Evolutionary conservation across 2,888 invertebrate genomes (phyloP), one percentile per base, ranked within the genome.

Genomic region (Coleophora deauratella): DNA sequence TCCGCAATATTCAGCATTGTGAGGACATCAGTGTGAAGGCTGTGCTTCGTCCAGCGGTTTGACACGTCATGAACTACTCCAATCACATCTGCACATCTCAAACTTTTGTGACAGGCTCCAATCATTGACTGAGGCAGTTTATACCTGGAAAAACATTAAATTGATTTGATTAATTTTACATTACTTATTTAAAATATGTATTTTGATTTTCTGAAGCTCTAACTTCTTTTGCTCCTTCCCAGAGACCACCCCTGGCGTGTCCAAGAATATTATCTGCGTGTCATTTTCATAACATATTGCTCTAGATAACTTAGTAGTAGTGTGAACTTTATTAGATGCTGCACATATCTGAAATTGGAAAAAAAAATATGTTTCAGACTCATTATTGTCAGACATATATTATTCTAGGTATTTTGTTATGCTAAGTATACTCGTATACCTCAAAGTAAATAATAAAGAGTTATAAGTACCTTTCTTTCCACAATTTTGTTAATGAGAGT

Each of bases 221-320:
- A 76, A 93, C 93, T 86, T 91, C 62, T 89, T 89, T 47, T 87
- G 76, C 66, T 96, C 94, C 31, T 81, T 80, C 33, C 84, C 74
- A 14, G 90, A 89, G 0, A 97, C 91, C 30, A 98, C 76, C 21
- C 99, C 99, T 2, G 99, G 99, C 3, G 98, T 98, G 65, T 99
- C 99, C 27, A 96, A 84, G 64, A 98, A 94, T 30, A 97, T 89
- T 32, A 99, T 88, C 78, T 99, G 99, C 1, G 93, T 92, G 45
- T 93, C 86, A n/a, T 88, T 90, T 47, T 91, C 82, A 33, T 90
- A 91, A 55, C 89, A 90, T 55, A 97, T 89, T 2, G 94, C 96
- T 56, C 89, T 86, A 2, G 91, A 88, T 50, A 91, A 88, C 48
- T 87, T 87, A 47, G 93, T 88, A 0, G 98, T 98, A 9, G 97